Base-by-base conservation (phyloP, 2,888 invertebrate genomes). In the Acleris laterana region DNA sequence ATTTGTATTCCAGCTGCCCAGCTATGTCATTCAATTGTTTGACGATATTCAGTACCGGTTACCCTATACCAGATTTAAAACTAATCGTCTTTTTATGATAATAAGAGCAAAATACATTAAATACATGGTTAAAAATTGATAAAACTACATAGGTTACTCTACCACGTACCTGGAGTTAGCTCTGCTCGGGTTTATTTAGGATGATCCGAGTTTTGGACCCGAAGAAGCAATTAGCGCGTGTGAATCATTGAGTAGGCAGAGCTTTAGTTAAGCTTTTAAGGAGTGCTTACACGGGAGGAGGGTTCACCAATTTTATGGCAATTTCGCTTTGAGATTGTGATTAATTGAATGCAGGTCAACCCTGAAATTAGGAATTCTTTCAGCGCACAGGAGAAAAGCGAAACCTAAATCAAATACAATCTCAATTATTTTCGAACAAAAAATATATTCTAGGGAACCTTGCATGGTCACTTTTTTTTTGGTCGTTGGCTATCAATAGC, bases 181-280 rank as follows among this genome's bases (percentile, higher is more conserved):
- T 46, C 17, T 20, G 7, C 59, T 49, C 50, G 57, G 46, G 70
- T 66, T 69, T 61, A 49, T 51, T 57, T 44, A 50, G 63, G 63
- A 63, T 63, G 50, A 63, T 56, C 63, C 56, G 25, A 62, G 55
- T 53, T 61, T 62, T 62, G 48, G 62, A 42, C 56, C 58, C 44
- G 49, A 63, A 63, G 63, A 56, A 63, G 42, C 63, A 63, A 63
- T 63, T 63, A 63, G 63, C 63, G 50, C n/a, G 25, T 50, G 56
- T 63, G 63, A 63, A 63, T 63, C 63, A 63, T 63, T 63, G 38
- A 63, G 63, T 50, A 63, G 63, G 50, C 49, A 19, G 32, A 20
- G 63, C 56, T 63, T 63, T 44, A 42, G 56, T 63, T 62, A 69
- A 70, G 64, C 59, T 61, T 55, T 57, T 51, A 53, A 61, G 60